phyloP scores from a whole-genome alignment of 2,797 vertebrate species.

The Hirundo rustica region DNA sequence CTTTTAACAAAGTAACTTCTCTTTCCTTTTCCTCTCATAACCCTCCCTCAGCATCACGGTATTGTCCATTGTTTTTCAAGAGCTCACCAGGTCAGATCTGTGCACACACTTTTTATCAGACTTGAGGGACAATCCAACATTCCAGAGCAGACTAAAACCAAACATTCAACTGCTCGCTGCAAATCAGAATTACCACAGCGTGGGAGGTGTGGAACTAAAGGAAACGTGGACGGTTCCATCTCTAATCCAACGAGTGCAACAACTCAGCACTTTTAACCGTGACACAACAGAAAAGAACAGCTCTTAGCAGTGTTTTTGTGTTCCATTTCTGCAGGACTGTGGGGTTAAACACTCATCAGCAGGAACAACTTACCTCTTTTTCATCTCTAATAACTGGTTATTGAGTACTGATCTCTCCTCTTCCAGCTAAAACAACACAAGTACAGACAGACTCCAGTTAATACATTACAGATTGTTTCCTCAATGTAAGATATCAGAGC shows the following conservation, averaged over 20 bases:
- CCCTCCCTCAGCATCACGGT: not conserved
- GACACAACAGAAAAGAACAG: not conserved
- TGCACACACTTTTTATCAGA: not conserved
- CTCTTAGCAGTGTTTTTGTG: not conserved
- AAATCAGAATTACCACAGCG: not conserved
- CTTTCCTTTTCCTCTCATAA: not conserved
- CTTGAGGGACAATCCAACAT: not conserved
- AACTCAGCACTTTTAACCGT: not conserved
- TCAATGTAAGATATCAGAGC: not conserved
- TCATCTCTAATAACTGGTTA: conserved; percentile 90
- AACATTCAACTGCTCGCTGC: conserved; percentile 11
- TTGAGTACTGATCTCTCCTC: conserved; percentile 88
- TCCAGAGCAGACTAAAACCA: conserved; percentile 1
- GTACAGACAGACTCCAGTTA: not conserved
- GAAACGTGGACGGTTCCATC: not conserved
- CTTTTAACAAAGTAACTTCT: not conserved
- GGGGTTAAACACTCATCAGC: not conserved
- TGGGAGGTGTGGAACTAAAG: not conserved
- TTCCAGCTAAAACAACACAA: conserved; percentile 82
- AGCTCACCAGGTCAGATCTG: not conserved
- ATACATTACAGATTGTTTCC: not conserved
- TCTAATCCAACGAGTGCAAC: not conserved
- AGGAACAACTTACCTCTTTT: conserved; percentile 85
- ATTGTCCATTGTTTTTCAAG: not conserved
- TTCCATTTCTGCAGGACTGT: not conserved